These are phyloP conservation scores for Eubasilissa regina DNA, from an alignment of 1,140 invertebrate species.

Conservation along the genomic window DNA sequence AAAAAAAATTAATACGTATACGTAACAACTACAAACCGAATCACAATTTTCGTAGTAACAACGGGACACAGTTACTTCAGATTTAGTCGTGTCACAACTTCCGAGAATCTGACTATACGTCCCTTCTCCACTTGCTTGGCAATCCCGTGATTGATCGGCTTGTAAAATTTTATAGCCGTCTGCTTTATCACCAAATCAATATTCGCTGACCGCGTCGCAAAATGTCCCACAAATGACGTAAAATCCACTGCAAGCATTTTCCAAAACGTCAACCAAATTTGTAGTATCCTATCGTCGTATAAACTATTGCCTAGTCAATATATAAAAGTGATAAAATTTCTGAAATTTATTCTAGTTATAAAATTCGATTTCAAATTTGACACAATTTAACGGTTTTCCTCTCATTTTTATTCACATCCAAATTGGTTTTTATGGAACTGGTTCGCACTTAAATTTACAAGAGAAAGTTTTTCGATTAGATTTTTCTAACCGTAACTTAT, in stretches of 20 bases:
- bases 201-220: conserved; percentile 21
- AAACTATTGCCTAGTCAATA: background rate
- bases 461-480: conserved; percentile 33
- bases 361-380: conserved; percentile 39
- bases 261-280: background rate
- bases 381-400: conserved; percentile 34
- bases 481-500: conserved; percentile 17
- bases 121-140: background rate
- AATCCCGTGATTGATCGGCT: background rate
- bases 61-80: too few species aligned
- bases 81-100: too few species aligned
- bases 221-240: conserved; percentile 5
- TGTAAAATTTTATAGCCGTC: conserved; percentile 22
- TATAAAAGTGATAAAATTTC: background rate
- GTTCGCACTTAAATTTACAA: conserved; percentile 23
- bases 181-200: conserved; percentile 24
- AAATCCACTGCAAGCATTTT: background rate
- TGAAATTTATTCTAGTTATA: conserved; percentile 21
- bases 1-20: too few species aligned
- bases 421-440: conserved; percentile 28
- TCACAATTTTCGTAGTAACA: too few species aligned
- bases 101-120: too few species aligned
- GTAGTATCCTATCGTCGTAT: conserved; percentile 14
- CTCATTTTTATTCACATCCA: conserved; percentile 27
- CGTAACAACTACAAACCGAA: too few species aligned